Evolutionary conservation across 2,797 vertebrate species (phyloP), one percentile per base, ranked within the genome.

Genomic region (Crocodylus rhombifer): DNA sequence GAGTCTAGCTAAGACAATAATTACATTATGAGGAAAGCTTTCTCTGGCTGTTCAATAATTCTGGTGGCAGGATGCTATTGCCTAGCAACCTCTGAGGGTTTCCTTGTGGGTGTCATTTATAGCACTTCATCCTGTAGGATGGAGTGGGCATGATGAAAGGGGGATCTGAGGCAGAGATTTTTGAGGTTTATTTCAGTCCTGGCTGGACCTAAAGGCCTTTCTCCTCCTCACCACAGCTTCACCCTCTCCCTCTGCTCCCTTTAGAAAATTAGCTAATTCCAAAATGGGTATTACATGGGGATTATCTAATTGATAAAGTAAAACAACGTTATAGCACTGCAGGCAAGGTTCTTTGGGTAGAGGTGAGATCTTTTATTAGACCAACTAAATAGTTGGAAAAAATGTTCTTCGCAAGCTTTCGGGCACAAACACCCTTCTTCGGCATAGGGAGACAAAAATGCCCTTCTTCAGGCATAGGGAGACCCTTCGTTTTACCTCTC

Each of bases 271-370:
- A 88, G 83, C 91, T 60, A 81, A 25, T 77, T 87, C 92, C 80
- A 79, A 87, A 64, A 80, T 85, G 90, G 60, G 11, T 91, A 67
- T 89, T 93, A 77, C 94, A 90, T 91, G 86, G 88, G 84, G 77
- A 80, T 80, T 76, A 89, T 83, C 92, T 86, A 94, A 83, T 91
- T 67, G 51, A 74, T 77, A 14, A 76, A 94, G 87, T 91, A 94
- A 88, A 94, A 91, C 83, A 93, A 82, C 80, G 95, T 96, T 95
- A 94, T 96, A 86, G 89, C 84, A 30, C 94, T 85, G 85, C 10
- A 51, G 42, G 42, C 42, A 51, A 51, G 42, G 42, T 51, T 51
- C 42, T 51, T 51, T 51, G 42, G 42, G 42, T 51, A 51, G 9
- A 51, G 9, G 42, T 11, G 42, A 51, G 42, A 51, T 51, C 42